Evolutionary conservation across 2,888 invertebrate genomes (phyloP), one percentile per base, ranked within the genome.

Genomic region (Frankliniella intonsa): DNA sequence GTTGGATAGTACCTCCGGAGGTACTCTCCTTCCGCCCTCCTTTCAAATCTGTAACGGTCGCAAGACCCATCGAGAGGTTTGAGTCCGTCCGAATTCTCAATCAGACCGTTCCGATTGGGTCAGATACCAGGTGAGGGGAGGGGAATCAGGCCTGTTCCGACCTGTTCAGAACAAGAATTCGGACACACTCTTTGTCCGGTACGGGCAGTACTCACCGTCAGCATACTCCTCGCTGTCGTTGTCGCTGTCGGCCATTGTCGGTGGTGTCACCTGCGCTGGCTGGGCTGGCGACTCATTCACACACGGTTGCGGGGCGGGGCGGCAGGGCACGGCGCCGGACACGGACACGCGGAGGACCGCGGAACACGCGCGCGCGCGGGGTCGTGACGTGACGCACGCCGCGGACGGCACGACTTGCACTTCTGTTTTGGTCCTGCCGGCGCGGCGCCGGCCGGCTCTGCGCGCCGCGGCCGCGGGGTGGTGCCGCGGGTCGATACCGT

Each of bases 381-480:
- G 55, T 14, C 14, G 11, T 7, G 17, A 7, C 55, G 55, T 19
- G 55, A 55, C 55, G 55, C 55, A 14, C 55, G 55, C 17, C 55
- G 55, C 55, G 55, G 55, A 0, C 55, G 55, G 55, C 14, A 19
- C 55, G 55, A 25, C 25, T 76, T 76, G 69, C 69, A 76, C 69
- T 76, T 76, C 69, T 76, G 69, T 76, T 76, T 76, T 76, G 69
- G 69, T 76, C 69, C 69, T 25, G 69, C 69, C 25, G 69, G 69
- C 65, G 55, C 55, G n/a, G 65, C 65, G 65, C 14, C 22, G 69
- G 22, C 9, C 69, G 65, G 65, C 65, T 17, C 69, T n/a, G 69
- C 17, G n/a, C 22, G 22, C n/a, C 65, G 65, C n/a, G 2, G 65
- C 65, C 3, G 55, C 55, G 55, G 14, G 55, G 55, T 2, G 55